Conservation (phyloP, 2,797 vertebrate genomes). For the Coreius guichenoti region DNA sequence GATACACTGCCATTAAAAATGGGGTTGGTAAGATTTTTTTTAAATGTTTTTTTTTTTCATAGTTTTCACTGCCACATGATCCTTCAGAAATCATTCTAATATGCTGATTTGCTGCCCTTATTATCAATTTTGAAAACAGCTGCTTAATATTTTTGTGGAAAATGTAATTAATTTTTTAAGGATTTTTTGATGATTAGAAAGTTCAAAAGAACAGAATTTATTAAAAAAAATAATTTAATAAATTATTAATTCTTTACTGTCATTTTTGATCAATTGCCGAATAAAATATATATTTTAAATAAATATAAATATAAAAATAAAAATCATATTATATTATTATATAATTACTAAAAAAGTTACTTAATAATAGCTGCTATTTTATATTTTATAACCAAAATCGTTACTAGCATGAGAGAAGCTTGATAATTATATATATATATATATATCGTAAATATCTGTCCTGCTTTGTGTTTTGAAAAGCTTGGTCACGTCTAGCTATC, state of each 20-base stretch:
- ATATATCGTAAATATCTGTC: background rate
- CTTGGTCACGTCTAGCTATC: background rate
- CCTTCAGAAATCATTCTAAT: background rate
- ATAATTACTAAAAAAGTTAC: no score
- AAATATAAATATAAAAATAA: no score
- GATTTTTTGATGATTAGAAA: background rate
- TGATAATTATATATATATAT: no score
- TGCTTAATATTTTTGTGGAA: background rate
- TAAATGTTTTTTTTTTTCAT: background rate
- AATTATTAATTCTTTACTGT: no score
- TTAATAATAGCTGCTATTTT: no score
- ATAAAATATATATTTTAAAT: no score
- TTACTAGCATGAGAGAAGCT: no score
- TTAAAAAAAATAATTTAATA: no score
- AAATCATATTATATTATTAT: no score
- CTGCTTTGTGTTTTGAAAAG: constrained; percentile 8
- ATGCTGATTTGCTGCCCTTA: background rate
- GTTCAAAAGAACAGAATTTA: no score
- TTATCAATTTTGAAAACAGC: background rate
- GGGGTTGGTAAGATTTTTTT: background rate
- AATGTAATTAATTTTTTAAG: background rate
- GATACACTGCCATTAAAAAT: background rate
- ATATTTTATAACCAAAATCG: no score
- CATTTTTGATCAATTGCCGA: no score
- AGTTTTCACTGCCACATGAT: background rate